phyloP scores from a whole-genome alignment of 2,797 vertebrate species.

The Erpetoichthys calabaricus region DNA sequence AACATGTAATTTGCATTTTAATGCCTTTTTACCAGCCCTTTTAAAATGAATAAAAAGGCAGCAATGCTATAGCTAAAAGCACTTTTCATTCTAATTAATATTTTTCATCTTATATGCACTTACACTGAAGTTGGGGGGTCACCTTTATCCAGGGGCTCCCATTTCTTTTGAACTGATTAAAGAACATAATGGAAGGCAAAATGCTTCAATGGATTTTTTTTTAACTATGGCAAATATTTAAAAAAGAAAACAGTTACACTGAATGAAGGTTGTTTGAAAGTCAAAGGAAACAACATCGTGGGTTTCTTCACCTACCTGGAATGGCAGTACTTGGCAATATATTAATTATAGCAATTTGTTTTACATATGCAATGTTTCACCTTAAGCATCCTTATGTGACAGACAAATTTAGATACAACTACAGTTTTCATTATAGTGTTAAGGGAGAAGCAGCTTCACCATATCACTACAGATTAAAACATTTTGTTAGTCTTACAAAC shows the following conservation, averaged over 20 bases:
- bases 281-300: constrained; percentile 1
- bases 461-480: no score
- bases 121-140: constrained; percentile 16
- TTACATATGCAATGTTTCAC: neutral
- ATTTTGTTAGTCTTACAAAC: no score
- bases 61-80: constrained; percentile 10
- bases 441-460: no score
- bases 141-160: constrained; percentile 6
- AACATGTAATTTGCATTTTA: constrained; percentile 15
- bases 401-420: no score
- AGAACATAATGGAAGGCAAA: constrained; percentile 8
- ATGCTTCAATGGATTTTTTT: constrained; percentile 14
- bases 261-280: constrained; percentile 11
- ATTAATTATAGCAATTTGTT: neutral
- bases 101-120: constrained; percentile 11
- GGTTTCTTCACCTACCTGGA: no score
- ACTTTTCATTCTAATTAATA: constrained; percentile 15
- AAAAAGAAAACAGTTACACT: neutral
- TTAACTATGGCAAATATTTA: constrained; percentile 8
- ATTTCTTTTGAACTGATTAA: constrained; percentile 9
- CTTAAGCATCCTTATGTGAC: no score
- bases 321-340: neutral
- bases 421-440: no score
- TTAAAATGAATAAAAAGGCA: neutral
- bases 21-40: constrained; percentile 11